These are phyloP conservation scores for Meriones unguiculatus DNA, from an alignment of 2,113 vertebrate genomes.

Conservation along the genomic window DNA sequence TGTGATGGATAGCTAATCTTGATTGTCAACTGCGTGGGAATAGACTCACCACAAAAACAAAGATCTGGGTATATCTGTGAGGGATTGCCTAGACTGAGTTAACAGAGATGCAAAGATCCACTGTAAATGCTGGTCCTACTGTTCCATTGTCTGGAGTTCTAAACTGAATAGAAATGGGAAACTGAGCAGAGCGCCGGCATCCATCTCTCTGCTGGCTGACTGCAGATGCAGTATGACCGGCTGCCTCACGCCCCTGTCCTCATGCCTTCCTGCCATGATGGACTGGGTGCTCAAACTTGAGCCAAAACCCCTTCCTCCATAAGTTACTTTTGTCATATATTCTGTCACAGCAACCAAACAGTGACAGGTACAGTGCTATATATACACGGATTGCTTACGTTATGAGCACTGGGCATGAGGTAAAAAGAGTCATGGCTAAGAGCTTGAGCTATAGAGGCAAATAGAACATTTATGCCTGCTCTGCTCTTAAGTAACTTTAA, in stretches of 20 bases:
- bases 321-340: not conserved
- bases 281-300: no score
- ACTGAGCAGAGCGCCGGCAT: not conserved
- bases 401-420: not conserved
- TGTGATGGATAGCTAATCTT: not conserved
- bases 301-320: not conserved
- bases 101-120: no score
- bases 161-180: not conserved
- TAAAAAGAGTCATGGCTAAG: not conserved
- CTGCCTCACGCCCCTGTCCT: not conserved
- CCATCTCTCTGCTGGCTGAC: not conserved
- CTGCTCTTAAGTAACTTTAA: not conserved
- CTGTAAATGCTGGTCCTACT: not conserved
- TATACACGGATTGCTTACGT: not conserved
- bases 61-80: not conserved
- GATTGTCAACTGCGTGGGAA: not conserved
- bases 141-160: not conserved
- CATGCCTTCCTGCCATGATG: no score
- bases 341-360: not conserved
- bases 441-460: not conserved
- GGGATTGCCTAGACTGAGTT: no score
- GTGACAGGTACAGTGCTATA: not conserved
- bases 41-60: not conserved
- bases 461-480: not conserved
- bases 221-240: not conserved